Evolutionary conservation across 2,113 vertebrate species (phyloP).

Genomic region (Gallinago undulata): DNA sequence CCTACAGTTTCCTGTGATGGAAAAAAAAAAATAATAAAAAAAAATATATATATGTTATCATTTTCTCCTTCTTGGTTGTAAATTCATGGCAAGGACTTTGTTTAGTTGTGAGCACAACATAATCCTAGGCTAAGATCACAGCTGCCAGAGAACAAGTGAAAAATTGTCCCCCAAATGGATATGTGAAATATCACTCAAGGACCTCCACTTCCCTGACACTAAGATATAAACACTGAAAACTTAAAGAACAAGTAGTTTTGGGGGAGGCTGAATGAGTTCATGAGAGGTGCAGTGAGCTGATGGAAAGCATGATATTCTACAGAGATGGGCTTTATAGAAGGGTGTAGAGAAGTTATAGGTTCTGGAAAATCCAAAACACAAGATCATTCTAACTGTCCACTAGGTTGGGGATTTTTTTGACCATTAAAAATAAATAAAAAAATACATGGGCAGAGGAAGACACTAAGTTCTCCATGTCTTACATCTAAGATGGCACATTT

Average conservation of each 20-base stretch:
- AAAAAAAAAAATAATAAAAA: not conserved
- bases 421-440: not conserved
- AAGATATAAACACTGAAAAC: not conserved
- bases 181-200: not conserved
- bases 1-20: not conserved
- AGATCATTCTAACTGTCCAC: not conserved
- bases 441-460: not conserved
- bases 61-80: not conserved
- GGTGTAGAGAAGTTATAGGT: not conserved
- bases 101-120: not conserved
- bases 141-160: not conserved
- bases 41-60: not conserved
- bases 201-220: not conserved
- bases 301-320: not conserved
- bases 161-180: not conserved
- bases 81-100: not conserved
- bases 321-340: not conserved
- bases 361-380: not conserved
- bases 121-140: not conserved
- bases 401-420: not conserved
- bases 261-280: not conserved
- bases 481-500: not conserved
- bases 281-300: not conserved
- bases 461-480: not conserved
- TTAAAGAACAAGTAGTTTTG: not conserved